A percentile compares a stretch with the other conserved stretches of the same genome.
phyloP scores from a whole-genome alignment of 1,140 invertebrate genomes.

The Tachypleus tridentatus region DNA sequence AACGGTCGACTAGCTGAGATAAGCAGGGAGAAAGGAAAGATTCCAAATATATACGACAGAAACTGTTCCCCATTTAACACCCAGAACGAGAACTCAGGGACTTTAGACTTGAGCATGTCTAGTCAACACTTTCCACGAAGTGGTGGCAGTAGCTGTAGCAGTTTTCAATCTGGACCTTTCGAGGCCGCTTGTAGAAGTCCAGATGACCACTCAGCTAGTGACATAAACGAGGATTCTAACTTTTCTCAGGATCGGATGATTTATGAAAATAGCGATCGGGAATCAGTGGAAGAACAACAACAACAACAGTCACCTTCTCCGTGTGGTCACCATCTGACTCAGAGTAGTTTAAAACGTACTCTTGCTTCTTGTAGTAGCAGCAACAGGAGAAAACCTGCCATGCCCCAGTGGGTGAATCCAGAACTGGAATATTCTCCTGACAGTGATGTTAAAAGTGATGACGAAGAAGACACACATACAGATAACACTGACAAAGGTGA shows the following conservation, averaged over 20 bases:
- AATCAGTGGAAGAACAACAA: constrained; percentile 9
- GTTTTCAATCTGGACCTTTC: no score
- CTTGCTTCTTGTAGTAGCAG: constrained; percentile 19
- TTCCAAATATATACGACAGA: no score
- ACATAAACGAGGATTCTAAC: constrained; percentile 18
- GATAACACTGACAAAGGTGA: constrained; percentile 9
- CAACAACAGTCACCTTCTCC: background rate
- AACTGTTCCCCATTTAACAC: no score
- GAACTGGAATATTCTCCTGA: constrained; percentile 59
- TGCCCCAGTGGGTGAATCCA: constrained; percentile 93
- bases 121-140: constrained; percentile 13
- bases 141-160: no score
- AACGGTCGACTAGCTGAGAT: constrained; percentile 55
- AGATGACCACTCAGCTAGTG: constrained; percentile 15
- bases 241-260: constrained; percentile 11
- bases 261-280: constrained; percentile 10
- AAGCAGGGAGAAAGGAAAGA: no score
- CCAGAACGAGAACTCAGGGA: constrained; percentile 11
- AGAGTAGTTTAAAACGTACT: no score
- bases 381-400: constrained; percentile 72
- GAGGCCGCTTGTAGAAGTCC: no score
- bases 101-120: constrained; percentile 62
- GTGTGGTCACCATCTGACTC: no score
- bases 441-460: constrained; percentile 20
- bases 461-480: constrained; percentile 6